Evolutionary conservation across 2,797 vertebrate genomes (phyloP).

Genomic region (Muraenolepis orangiensis): DNA sequence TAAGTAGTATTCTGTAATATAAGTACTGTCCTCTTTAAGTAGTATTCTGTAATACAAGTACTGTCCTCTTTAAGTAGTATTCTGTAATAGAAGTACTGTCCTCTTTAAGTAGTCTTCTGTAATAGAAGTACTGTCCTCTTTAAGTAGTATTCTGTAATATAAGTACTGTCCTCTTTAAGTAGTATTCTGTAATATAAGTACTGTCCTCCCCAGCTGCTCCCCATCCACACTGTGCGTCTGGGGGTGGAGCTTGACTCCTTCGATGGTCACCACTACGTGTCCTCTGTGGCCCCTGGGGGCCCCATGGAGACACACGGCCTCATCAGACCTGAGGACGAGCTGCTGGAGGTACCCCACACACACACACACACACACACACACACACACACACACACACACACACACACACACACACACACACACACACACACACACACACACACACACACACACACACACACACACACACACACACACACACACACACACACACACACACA

Average conservation of each 20-base stretch:
- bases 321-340: slow-evolving; percentile 88
- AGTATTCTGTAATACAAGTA: not conserved
- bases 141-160: too few relatives aligned
- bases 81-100: not conserved
- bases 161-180: too few relatives aligned
- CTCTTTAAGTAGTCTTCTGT: too few relatives aligned
- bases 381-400: not conserved
- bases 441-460: too few relatives aligned
- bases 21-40: too few relatives aligned
- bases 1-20: not conserved
- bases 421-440: not conserved
- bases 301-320: slow-evolving; percentile 79
- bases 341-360: slow-evolving; percentile 82
- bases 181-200: too few relatives aligned
- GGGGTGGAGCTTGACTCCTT: slow-evolving; percentile 94
- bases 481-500: too few relatives aligned
- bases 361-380: slow-evolving; percentile 1
- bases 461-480: too few relatives aligned
- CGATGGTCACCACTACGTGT: slow-evolving; percentile 94
- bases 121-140: too few relatives aligned
- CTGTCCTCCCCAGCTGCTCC: slow-evolving; percentile 83
- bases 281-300: slow-evolving; percentile 85
- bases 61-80: too few relatives aligned
- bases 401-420: not conserved
- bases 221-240: slow-evolving; percentile 89